Evolutionary conservation across 2,888 invertebrate species (phyloP).

Genomic region (Oegoconia quadripuncta): DNA sequence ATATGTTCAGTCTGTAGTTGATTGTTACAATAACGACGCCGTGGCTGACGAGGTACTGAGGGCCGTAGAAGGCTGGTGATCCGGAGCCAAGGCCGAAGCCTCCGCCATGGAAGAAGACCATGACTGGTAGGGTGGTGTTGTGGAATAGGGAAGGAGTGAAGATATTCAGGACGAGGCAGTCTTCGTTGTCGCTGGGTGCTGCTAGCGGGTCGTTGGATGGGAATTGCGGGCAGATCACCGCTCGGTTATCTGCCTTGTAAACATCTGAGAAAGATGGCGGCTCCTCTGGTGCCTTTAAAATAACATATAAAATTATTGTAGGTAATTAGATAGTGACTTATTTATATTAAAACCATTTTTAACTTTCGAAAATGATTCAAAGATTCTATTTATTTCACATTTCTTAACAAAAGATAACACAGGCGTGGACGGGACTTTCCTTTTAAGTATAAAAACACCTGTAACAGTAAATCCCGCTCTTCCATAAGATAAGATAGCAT

Average conservation of each 20-base stretch:
- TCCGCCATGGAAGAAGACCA: slow-evolving; percentile 74
- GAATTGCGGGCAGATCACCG: slow-evolving; percentile 63
- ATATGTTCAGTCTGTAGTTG: slow-evolving; percentile 69
- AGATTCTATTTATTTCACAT: too few species aligned
- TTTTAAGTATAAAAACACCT: too few species aligned
- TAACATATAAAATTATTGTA: background rate
- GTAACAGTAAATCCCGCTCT: too few species aligned
- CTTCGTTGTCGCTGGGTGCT: slow-evolving; percentile 62
- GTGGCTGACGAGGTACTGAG: slow-evolving; percentile 64
- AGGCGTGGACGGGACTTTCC: too few species aligned
- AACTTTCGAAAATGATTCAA: too few species aligned
- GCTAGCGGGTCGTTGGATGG: slow-evolving; percentile 56
- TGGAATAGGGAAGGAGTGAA: slow-evolving; percentile 44
- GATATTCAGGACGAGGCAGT: slow-evolving; percentile 68
- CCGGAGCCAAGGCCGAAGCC: slow-evolving; percentile 68
- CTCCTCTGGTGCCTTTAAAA: slow-evolving; percentile 51
- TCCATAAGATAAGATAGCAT: too few species aligned
- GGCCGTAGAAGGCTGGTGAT: slow-evolving; percentile 59
- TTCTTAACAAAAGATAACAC: too few species aligned
- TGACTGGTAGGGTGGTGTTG: slow-evolving; percentile 53
- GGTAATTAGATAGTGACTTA: too few species aligned
- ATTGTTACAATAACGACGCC: slow-evolving; percentile 66
- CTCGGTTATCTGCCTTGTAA: slow-evolving; percentile 55
- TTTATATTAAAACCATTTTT: too few species aligned
- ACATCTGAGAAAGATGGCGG: slow-evolving; percentile 47